phyloP scores from a whole-genome alignment of 1,140 invertebrate species.

The Brachionus koreanus region DNA sequence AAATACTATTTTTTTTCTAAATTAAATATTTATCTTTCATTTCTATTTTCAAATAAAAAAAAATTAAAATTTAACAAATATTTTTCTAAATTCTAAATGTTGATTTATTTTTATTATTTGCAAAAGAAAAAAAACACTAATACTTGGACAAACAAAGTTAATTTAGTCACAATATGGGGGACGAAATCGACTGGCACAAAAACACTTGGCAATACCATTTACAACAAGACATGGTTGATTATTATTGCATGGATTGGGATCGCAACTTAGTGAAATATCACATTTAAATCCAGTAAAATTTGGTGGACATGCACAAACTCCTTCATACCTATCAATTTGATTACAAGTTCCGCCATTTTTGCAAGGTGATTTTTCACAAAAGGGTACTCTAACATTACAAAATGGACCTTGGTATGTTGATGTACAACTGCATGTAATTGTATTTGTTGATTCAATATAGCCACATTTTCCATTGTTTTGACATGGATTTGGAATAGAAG shows the following conservation, averaged over 20 bases:
- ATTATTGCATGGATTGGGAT: slow-evolving; percentile 30
- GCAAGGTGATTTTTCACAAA: slow-evolving; percentile 46
- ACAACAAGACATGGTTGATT: slow-evolving; percentile 43
- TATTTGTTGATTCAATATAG: slow-evolving; percentile 30
- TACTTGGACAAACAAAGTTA: neutral
- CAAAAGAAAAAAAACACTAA: neutral
- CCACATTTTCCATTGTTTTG: slow-evolving; percentile 25
- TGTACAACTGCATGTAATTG: slow-evolving; percentile 68
- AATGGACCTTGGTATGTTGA: slow-evolving; percentile 54
- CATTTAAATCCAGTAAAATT: slow-evolving; percentile 36
- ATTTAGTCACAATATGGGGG: slow-evolving; percentile 40
- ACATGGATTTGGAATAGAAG: slow-evolving; percentile 27
- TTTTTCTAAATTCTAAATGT: neutral
- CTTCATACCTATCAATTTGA: neutral
- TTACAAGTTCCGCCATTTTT: slow-evolving; percentile 47
- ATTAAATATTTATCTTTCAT: neutral
- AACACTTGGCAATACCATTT: neutral
- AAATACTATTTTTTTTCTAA: neutral
- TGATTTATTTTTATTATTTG: neutral
- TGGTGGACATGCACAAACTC: neutral
- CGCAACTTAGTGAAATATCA: slow-evolving; percentile 31
- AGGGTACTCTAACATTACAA: slow-evolving; percentile 47
- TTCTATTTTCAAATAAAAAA: neutral
- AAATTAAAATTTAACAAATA: neutral
- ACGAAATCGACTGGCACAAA: slow-evolving; percentile 6